Evolutionary conservation across 2,113 vertebrate species (phyloP).

Genomic region (Hippocampus mohnikei): DNA sequence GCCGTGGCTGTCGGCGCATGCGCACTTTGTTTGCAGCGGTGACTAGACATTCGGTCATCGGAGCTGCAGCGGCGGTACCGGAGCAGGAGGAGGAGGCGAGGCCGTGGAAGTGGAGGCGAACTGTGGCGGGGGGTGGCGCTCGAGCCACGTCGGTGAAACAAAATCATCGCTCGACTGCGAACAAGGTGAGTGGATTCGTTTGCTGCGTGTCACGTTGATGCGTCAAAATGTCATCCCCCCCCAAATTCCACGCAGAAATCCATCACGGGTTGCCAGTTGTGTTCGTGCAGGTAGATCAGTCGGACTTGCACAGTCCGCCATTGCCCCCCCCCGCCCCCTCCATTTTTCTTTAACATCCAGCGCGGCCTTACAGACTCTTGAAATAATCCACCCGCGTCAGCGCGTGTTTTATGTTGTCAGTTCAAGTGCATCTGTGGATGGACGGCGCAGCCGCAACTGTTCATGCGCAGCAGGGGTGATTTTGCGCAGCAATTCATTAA

Average conservation of each 20-base stretch:
- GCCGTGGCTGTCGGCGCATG: slow-evolving; percentile 50
- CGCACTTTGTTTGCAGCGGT: slow-evolving; percentile 39
- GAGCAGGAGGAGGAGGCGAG: slow-evolving; percentile 4
- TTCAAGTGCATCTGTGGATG: slow-evolving; percentile 19
- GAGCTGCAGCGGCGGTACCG: slow-evolving; percentile 10
- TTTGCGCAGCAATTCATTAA: slow-evolving; percentile 51
- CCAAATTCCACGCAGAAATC: slow-evolving; percentile 31
- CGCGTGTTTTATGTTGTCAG: slow-evolving; percentile 30
- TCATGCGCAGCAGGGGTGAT: slow-evolving; percentile 25
- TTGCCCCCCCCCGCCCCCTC: slow-evolving; percentile 11
- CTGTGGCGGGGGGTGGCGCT: slow-evolving; percentile 55
- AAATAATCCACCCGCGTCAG: slow-evolving; percentile 12
- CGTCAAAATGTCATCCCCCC: slow-evolving; percentile 5
- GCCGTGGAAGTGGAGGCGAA: not conserved
- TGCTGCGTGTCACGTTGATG: slow-evolving; percentile 42
- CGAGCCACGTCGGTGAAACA: slow-evolving; percentile 60
- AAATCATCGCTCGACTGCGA: slow-evolving; percentile 50
- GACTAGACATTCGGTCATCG: slow-evolving; percentile 73
- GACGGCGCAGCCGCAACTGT: slow-evolving; percentile 36
- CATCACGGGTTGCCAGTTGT: slow-evolving; percentile 29
- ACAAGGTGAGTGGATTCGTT: slow-evolving; percentile 61
- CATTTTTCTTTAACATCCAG: slow-evolving; percentile 41
- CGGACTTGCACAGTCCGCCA: slow-evolving; percentile 68
- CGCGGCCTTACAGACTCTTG: slow-evolving; percentile 21
- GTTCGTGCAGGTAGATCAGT: slow-evolving; percentile 63